Percentiles rank a stretch among this genome's conserved stretches.
These are phyloP conservation scores for Chesias legatella DNA, from an alignment of 2,888 invertebrate genomes.

Conservation along the genomic window DNA sequence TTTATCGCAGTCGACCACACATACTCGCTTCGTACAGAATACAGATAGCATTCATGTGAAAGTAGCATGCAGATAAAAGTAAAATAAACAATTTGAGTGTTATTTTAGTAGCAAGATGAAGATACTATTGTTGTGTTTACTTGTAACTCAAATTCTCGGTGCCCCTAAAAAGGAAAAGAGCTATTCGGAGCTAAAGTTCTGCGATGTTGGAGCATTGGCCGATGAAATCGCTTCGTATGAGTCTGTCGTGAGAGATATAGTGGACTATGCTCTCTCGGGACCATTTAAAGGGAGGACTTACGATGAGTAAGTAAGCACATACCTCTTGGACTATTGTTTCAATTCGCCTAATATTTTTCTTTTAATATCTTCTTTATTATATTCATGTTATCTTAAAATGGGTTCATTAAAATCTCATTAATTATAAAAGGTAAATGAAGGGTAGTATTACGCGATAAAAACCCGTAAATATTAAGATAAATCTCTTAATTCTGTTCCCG, in stretches of 20 bases:
- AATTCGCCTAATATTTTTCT: no score
- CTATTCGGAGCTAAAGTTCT: constrained; percentile 30
- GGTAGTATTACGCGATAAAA: no score
- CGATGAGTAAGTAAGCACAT: constrained; percentile 60
- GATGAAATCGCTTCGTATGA: constrained; percentile 82
- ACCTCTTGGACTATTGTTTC: no score
- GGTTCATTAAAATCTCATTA: no score
- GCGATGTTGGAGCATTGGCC: constrained; percentile 44
- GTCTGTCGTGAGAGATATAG: constrained; percentile 70
- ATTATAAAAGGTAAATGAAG: no score
- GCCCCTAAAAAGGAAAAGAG: constrained; percentile 12
- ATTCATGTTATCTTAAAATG: no score
- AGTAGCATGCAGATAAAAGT: constrained; percentile 5
- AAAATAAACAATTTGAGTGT: not conserved
- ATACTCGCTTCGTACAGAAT: constrained; percentile 11
- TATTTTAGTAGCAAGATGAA: constrained; percentile 4
- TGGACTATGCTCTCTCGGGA: constrained; percentile 67
- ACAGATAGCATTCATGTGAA: constrained; percentile 3
- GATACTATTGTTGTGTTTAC: constrained; percentile 10
- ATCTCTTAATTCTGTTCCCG: no score
- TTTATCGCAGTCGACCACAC: constrained; percentile 13
- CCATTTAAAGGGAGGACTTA: constrained; percentile 80
- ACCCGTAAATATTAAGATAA: no score
- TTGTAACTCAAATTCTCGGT: constrained; percentile 9
- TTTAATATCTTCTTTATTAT: no score